Conservation (phyloP, 2,797 vertebrate genomes). For the Nyctibius grandis region DNA sequence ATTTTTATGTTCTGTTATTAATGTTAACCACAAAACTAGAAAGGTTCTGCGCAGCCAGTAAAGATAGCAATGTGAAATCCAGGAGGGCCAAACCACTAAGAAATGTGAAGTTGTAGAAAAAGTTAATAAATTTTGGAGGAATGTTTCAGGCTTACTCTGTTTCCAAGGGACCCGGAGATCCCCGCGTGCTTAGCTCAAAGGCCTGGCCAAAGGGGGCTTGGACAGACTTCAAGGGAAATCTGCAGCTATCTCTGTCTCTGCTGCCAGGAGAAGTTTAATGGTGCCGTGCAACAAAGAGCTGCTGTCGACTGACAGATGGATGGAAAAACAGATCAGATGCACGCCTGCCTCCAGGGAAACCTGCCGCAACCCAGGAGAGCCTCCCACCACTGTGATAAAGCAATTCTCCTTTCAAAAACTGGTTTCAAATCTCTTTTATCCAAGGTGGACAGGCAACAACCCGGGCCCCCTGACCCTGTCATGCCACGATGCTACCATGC, state of each 20-base stretch:
- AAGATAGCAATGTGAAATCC: conserved; percentile 22
- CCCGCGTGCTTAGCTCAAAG: neutral
- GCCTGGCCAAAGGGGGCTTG: conserved; percentile 18
- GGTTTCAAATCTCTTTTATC: neutral
- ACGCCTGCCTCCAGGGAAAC: neutral
- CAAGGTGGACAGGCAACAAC: neutral
- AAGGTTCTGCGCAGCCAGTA: neutral
- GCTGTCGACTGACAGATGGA: neutral
- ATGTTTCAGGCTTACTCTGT: neutral
- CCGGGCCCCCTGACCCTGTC: neutral
- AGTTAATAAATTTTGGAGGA: conserved; percentile 29
- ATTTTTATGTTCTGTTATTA: conserved; percentile 15
- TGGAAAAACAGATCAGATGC: conserved; percentile 34
- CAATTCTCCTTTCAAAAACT: neutral
- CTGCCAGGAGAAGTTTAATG: conserved; percentile 44
- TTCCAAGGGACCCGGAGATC: conserved; percentile 23
- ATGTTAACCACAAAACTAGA: conserved; percentile 1
- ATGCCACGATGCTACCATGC: neutral
- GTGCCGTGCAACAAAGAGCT: neutral
- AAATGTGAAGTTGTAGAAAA: conserved; percentile 12
- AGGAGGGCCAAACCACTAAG: neutral
- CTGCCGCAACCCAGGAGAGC: neutral
- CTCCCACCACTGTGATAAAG: neutral
- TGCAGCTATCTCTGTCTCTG: neutral
- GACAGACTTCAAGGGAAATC: conserved; percentile 63